A percentile compares a stretch with the other conserved stretches of the same genome.
Evolutionary conservation across 2,888 invertebrate genomes (phyloP).

Genomic region (Andrena chrysosceles): DNA sequence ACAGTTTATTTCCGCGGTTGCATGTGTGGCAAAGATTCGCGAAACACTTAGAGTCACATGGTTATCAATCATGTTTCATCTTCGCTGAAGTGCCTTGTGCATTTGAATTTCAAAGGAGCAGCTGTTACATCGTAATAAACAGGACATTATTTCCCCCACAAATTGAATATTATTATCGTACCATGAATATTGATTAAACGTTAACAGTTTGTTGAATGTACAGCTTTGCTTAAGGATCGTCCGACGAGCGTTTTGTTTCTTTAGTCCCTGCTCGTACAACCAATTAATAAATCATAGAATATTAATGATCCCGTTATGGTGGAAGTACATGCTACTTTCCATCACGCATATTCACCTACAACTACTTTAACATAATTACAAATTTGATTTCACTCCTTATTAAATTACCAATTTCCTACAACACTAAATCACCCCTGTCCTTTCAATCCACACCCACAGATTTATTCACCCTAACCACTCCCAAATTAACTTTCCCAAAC

Average conservation of each 20-base stretch:
- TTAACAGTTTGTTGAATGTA: conserved; percentile 19
- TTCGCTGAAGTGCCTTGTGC: conserved; percentile 14
- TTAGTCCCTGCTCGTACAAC: too few relatives aligned
- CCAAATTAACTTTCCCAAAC: too few relatives aligned
- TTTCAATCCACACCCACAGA: too few relatives aligned
- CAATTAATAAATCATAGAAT: neutral
- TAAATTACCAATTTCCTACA: too few relatives aligned
- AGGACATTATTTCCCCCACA: conserved; percentile 22
- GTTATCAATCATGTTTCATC: conserved; percentile 23
- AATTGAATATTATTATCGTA: conserved; percentile 28
- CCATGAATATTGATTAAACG: conserved; percentile 17
- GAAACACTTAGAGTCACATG: conserved; percentile 15
- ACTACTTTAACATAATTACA: too few relatives aligned
- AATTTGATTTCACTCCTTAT: too few relatives aligned
- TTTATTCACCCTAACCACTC: too few relatives aligned
- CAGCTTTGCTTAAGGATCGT: neutral
- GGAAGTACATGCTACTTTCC: too few relatives aligned
- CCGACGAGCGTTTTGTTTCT: neutral
- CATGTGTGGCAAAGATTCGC: neutral
- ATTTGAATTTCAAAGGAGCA: conserved; percentile 44
- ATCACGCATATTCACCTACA: too few relatives aligned
- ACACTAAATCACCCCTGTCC: too few relatives aligned
- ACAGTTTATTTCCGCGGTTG: neutral
- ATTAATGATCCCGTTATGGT: neutral
- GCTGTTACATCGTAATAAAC: conserved; percentile 30